Evolutionary conservation across 2,888 invertebrate genomes (phyloP), one percentile per base, ranked within the genome.

Genomic region (Pristionchus entomophagus): DNA sequence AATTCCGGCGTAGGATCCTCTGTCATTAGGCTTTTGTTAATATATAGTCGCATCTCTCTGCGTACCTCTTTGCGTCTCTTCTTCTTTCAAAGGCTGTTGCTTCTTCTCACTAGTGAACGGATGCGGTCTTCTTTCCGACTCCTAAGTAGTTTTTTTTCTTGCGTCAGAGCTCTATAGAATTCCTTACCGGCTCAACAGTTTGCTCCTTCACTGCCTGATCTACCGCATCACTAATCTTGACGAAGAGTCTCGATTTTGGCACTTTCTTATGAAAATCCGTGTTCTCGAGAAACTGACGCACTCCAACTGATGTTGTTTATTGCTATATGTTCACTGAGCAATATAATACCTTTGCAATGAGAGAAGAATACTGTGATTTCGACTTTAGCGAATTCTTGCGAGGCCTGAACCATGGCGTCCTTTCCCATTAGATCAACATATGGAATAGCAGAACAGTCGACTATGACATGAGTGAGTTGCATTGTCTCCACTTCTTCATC

Each of bases 401-500:
- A 89, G 12, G 87, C 88, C 41, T 91, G 90, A 0, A 87, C 81
- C 80, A 92, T 86, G 0, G 89, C 90, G 53, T 92, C 91, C 22
- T 89, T 88, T 3, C 92, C 92, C 91, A 92, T 92, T 49, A 91
- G 86, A 88, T 92, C 92, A 22, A 93, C 87, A 84, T 91, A 92
- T 1, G 91, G 88, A 78, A 92, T 89, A 8, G 90, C 88, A 22
- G 94, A 94, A 88, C 94, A 94, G 88, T 94, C 94, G 62, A 91
- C 85, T 45, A 91, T 88, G 22, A 91, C 88, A 84, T 91, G 91
- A 12, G 91, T 91, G 17, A 91, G 77, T 29, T 89, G 88, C 14
- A 85, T 78, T 19, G 65, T 81, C 29, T 62, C 84, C 2, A 38
- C 73, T 73, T 35, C 51, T 17, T 73, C 73, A 53, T 84, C 84